Evolutionary conservation across 2,888 invertebrate species (phyloP), one percentile per base, ranked within the genome.

Genomic region (Dendrolimus pini): DNA sequence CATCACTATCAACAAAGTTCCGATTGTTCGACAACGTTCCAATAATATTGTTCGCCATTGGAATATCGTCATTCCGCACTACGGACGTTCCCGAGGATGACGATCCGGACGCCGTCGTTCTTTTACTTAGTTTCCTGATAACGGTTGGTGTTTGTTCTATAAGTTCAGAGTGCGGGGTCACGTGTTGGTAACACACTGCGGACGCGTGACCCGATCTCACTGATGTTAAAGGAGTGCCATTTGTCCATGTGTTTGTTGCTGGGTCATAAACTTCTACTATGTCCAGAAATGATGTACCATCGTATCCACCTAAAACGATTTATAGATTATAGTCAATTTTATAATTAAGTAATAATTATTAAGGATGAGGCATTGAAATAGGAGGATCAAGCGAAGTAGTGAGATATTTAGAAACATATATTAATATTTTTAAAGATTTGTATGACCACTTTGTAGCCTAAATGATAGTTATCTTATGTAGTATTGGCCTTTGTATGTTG

Each of bases 181-280:
- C 93, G 68, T 95, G 94, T 74, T 94, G 94, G 83, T 95, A 96
- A 73, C 96, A 97, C 12, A 97, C 96, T 3, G 97, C 97, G 55
- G 97, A 96, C 0, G 97, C 97, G 83, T 98, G 98, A 0, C 98
- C 98, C 9, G 97, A 98, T 56, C 98, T 93, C 9, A 96, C 96
- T 7, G 96, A 96, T 18, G 95, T 94, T 75, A 98, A 93, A 7
- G 95, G 93, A 7, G 94, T 92, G 53, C 96, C 96, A 63, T 93
- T 92, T 62, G 92, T 91, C 98, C 98, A 98, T 14, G 87, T 78
- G 83, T 97, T 93, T 54, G 90, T 92, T 2, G 90, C 87, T 7
- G 97, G 96, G 80, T 97, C 96, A 83, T 96, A 98, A 59, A 97
- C 95, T 85, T 98, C 98, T 18, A 98, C 97, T 56, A 95, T 95